Percentiles rank a stretch among this genome's conserved stretches.
phyloP scores from a whole-genome alignment of 2,113 vertebrate genomes.

The Dipodomys ordii region DNA sequence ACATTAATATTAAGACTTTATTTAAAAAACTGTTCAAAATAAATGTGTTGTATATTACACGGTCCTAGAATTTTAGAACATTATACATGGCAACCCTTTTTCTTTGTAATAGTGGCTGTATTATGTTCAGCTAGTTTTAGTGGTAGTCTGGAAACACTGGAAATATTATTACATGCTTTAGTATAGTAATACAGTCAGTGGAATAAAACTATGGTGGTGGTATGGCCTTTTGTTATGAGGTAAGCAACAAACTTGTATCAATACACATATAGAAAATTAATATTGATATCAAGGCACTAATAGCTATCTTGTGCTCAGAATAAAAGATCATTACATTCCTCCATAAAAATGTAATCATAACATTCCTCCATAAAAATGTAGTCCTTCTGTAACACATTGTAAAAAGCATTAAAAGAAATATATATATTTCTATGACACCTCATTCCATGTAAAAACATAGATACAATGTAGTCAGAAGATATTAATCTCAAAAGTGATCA shows the following conservation, averaged over 20 bases:
- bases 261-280: conserved; percentile 18
- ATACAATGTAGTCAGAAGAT: neutral
- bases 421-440: no score
- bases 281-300: conserved; percentile 1
- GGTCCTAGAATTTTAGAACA: conserved; percentile 6
- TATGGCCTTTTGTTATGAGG: conserved; percentile 11
- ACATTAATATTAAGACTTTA: conserved; percentile 34
- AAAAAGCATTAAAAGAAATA: conserved; percentile 30
- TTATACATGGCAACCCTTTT: conserved; percentile 49
- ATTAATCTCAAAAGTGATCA: neutral
- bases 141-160: conserved; percentile 42
- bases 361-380: neutral
- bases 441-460: neutral
- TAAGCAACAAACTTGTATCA: conserved; percentile 40
- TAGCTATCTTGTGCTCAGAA: neutral
- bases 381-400: neutral
- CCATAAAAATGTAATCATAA: neutral
- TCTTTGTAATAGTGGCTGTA: conserved; percentile 21
- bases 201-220: conserved; percentile 44
- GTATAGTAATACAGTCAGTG: conserved; percentile 50
- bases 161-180: conserved; percentile 44
- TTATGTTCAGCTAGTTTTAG: conserved; percentile 34
- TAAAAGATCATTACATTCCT: conserved; percentile 46
- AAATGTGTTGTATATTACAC: neutral
- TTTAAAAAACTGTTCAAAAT: conserved; percentile 39